phyloP scores from a whole-genome alignment of 2,113 vertebrate species.

The Pongo abelii region DNA sequence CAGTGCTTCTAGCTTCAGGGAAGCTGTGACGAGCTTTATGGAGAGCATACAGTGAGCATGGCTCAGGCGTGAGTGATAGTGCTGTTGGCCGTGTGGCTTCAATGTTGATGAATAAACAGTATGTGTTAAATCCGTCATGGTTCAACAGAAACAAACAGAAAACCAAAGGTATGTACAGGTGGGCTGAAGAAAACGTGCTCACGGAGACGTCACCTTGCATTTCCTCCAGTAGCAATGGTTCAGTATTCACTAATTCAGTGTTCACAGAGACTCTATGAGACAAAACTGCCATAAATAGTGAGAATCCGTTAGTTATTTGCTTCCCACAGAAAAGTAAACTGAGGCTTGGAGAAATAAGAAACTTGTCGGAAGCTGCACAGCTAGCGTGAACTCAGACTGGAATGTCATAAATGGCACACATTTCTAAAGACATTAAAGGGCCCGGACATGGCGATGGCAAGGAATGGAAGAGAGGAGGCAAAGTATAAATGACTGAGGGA shows the following conservation, averaged over 20 bases:
- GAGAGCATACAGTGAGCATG: background rate
- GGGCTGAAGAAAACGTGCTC: background rate
- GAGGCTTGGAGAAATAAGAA: background rate
- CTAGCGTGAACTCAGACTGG: background rate
- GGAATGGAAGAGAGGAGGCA: background rate
- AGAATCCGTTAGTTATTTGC: background rate
- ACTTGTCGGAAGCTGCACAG: background rate
- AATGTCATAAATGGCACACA: background rate
- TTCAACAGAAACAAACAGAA: background rate
- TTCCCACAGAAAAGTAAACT: background rate
- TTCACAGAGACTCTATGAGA: background rate
- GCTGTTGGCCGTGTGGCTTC: background rate
- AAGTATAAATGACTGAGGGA: background rate
- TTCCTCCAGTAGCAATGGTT: background rate
- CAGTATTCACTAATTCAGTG: background rate
- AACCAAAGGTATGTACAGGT: background rate
- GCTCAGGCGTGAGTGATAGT: background rate
- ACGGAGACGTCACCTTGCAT: background rate
- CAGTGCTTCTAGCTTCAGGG: background rate
- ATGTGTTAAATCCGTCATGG: background rate
- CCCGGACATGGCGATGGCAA: background rate
- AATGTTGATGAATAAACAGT: background rate
- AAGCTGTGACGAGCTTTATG: accelerated
- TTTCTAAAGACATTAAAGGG: background rate
- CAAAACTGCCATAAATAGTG: background rate